Evolutionary conservation across 2,113 vertebrate species (phyloP).

Genomic region (Anolis sagrei): DNA sequence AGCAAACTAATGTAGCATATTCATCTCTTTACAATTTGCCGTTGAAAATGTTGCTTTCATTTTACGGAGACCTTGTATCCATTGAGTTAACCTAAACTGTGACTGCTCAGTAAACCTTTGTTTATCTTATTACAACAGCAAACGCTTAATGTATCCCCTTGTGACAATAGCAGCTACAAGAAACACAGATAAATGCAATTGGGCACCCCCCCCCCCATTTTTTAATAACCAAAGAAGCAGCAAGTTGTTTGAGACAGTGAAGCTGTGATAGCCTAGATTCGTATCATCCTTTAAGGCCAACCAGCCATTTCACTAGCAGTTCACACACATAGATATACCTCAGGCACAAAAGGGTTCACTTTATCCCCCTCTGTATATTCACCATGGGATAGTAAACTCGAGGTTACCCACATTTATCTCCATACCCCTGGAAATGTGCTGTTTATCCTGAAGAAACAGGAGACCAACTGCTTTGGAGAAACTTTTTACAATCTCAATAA

Average conservation of each 20-base stretch:
- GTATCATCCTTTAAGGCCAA: neutral
- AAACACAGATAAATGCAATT: neutral
- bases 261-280: neutral
- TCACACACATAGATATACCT: neutral
- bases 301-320: neutral
- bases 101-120: neutral
- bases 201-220: neutral
- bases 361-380: neutral
- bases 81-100: conserved; percentile 44
- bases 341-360: neutral
- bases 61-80: conserved; percentile 47
- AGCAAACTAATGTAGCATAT: conserved; percentile 61
- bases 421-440: too few relatives aligned
- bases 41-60: conserved; percentile 61
- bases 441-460: too few relatives aligned
- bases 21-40: conserved; percentile 50
- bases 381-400: neutral
- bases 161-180: neutral
- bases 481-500: too few relatives aligned
- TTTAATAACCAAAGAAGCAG: neutral
- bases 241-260: neutral
- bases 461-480: too few relatives aligned
- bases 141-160: neutral
- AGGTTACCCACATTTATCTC: too few relatives aligned
- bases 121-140: neutral